Conservation (phyloP, 2,113 vertebrate genomes). For the Mormoops blainvillei region DNA sequence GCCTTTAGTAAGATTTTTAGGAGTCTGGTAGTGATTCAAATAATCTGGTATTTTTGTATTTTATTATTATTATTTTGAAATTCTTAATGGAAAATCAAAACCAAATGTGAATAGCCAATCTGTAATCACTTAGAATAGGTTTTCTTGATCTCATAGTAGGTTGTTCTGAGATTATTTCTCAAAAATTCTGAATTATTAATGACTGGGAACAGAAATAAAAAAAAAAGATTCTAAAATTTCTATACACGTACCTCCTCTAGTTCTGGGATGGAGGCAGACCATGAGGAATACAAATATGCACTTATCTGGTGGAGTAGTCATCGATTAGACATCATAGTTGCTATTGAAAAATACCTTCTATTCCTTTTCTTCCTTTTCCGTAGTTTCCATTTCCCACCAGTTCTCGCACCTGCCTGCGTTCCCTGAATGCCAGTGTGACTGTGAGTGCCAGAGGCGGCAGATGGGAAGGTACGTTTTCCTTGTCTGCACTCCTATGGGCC, state of each 20-base stretch:
- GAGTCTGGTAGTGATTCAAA: not conserved
- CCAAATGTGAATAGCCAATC: not conserved
- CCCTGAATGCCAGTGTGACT: conserved; percentile 44
- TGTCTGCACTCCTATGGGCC: not conserved
- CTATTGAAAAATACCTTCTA: not conserved
- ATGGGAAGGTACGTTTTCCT: conserved; percentile 47
- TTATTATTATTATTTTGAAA: not conserved
- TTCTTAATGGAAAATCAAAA: not conserved
- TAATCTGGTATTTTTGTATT: not conserved
- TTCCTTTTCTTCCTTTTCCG: not conserved
- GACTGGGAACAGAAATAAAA: not conserved
- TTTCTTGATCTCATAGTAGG: not conserved
- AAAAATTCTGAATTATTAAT: not conserved
- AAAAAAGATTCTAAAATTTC: not conserved
- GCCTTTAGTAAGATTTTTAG: not conserved
- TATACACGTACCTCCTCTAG: not conserved
- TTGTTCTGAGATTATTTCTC: not conserved
- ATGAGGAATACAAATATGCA: not conserved
- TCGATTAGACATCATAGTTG: not conserved
- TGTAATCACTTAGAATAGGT: not conserved
- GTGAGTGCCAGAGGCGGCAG: conserved; percentile 38
- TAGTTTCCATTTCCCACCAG: not conserved
- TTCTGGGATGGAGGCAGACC: not conserved
- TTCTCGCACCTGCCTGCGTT: conserved; percentile 25
- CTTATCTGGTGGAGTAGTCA: not conserved